These are phyloP conservation scores for Patiria pectinifera DNA, from an alignment of 53 echinoderm and acorn worm species.

Conservation along the genomic window DNA sequence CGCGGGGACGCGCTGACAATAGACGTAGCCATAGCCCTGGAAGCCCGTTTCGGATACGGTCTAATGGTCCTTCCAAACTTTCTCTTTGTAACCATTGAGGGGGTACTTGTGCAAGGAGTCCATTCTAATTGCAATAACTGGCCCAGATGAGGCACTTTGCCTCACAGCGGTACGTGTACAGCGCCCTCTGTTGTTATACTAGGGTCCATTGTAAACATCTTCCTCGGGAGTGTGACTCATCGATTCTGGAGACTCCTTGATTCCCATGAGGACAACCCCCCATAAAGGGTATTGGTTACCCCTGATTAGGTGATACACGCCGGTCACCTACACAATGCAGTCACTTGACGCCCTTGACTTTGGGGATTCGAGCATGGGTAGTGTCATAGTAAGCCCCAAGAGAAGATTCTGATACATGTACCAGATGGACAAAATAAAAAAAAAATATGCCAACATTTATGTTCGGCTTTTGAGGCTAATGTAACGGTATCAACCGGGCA, in stretches of 20 bases:
- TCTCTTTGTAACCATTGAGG: neutral
- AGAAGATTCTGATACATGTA: neutral
- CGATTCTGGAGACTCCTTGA: neutral
- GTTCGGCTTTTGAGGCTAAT: neutral
- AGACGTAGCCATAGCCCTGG: too few species aligned
- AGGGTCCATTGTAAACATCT: neutral
- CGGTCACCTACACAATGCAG: neutral
- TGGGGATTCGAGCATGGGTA: neutral
- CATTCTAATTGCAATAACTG: neutral
- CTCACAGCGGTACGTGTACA: neutral
- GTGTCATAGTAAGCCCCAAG: neutral
- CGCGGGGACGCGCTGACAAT: too few species aligned
- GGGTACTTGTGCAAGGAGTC: too few species aligned
- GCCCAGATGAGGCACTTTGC: neutral
- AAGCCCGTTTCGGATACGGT: too few species aligned
- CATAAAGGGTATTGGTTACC: neutral
- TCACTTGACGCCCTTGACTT: conserved; percentile 5
- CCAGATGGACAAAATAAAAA: neutral
- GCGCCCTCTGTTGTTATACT: neutral
- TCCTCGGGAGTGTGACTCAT: neutral
- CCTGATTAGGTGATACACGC: neutral
- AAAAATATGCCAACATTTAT: neutral
- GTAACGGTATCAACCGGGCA: neutral
- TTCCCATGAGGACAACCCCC: neutral
- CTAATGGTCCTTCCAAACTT: too few species aligned